Evolutionary conservation across 2,888 invertebrate genomes (phyloP).

Genomic region (Aelia acuminata): DNA sequence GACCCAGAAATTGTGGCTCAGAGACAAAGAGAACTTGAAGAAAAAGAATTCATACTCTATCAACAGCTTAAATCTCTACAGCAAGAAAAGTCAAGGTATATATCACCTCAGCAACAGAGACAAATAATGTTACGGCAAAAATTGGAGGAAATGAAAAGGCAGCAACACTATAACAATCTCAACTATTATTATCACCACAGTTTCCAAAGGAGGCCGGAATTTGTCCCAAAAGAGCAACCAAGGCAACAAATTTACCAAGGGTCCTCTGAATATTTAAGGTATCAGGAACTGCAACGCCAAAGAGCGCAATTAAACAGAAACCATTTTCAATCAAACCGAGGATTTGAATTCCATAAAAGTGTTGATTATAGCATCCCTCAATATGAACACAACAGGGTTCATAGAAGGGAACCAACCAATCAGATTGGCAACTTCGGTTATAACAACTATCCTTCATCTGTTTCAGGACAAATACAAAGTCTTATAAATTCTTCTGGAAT

Average conservation of each 20-base stretch:
- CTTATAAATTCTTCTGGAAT: slow-evolving; percentile 55
- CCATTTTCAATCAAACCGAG: slow-evolving; percentile 65
- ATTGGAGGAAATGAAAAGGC: slow-evolving; percentile 66
- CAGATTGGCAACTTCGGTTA: slow-evolving; percentile 73
- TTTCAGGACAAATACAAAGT: slow-evolving; percentile 63
- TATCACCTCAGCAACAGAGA: slow-evolving; percentile 50
- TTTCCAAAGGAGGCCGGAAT: slow-evolving; percentile 38
- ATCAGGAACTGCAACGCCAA: slow-evolving; percentile 52
- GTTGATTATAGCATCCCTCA: slow-evolving; percentile 64
- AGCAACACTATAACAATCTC: slow-evolving; percentile 9
- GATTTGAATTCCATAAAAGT: slow-evolving; percentile 66
- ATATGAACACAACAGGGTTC: slow-evolving; percentile 68
- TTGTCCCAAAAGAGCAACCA: slow-evolving; percentile 66
- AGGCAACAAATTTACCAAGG: slow-evolving; percentile 66
- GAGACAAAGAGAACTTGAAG: slow-evolving; percentile 72
- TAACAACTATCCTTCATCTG: slow-evolving; percentile 38
- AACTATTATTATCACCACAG: slow-evolving; percentile 20
- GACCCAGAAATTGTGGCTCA: slow-evolving; percentile 62
- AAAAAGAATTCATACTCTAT: slow-evolving; percentile 77
- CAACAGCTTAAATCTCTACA: slow-evolving; percentile 77
- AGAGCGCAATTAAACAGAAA: background rate
- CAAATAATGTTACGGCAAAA: slow-evolving; percentile 67
- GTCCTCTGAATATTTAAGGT: slow-evolving; percentile 66
- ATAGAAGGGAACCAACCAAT: slow-evolving; percentile 69
- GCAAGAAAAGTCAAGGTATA: slow-evolving; percentile 69